A percentile compares a stretch with the other conserved stretches of the same genome.
Conservation (phyloP, 2,797 vertebrate genomes). For the Spheniscus humboldti region DNA sequence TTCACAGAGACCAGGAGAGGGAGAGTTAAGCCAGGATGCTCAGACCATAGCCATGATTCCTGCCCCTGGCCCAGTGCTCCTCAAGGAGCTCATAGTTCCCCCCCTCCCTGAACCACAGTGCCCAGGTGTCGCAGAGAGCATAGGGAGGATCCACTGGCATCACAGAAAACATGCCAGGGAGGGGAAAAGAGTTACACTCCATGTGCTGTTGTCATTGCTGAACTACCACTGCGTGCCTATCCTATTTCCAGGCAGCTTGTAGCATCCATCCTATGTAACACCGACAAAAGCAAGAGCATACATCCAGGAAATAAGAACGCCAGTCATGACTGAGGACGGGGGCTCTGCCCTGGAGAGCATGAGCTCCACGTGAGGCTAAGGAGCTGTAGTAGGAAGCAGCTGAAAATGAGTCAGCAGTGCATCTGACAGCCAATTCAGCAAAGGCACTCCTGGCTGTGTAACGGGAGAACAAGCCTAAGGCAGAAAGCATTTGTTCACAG, state of each 20-base stretch:
- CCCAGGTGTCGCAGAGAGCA: not conserved
- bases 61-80: not conserved
- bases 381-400: not conserved
- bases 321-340: not conserved
- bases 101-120: not conserved
- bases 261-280: not conserved
- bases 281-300: not conserved
- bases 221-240: not conserved
- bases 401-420: not conserved
- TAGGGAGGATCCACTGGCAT: not conserved
- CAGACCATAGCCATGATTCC: not conserved
- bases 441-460: not conserved
- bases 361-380: not conserved
- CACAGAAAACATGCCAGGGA: not conserved
- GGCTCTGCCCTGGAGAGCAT: not conserved
- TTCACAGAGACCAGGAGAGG: not conserved
- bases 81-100: not conserved
- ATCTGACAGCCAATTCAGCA: too few relatives aligned
- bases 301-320: not conserved
- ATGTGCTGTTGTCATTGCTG: not conserved
- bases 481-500: not conserved
- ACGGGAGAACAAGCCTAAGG: not conserved
- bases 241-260: not conserved
- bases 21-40: not conserved
- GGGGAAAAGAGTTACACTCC: not conserved